Evolutionary conservation across 2,888 invertebrate genomes (phyloP).

Genomic region (Melanargia galathea): DNA sequence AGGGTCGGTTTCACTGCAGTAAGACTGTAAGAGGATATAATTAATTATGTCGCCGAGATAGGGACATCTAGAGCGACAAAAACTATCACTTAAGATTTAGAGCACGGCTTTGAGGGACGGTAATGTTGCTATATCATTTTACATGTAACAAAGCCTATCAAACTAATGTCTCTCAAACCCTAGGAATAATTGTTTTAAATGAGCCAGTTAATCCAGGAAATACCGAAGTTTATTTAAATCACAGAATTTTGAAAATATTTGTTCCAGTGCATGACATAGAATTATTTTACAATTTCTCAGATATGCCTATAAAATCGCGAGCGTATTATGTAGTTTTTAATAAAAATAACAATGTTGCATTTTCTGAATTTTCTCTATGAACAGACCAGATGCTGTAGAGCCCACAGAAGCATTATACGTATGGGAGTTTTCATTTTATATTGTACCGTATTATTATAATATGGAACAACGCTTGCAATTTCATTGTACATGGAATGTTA

Average conservation of each 20-base stretch:
- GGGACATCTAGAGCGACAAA: slow-evolving; percentile 53
- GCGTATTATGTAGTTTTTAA: not conserved
- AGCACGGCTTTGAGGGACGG: not conserved
- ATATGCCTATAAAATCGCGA: not conserved
- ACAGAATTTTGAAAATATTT: too few relatives aligned
- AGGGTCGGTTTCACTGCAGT: slow-evolving; percentile 62
- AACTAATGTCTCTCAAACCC: not conserved
- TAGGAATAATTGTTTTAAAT: not conserved
- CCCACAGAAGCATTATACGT: slow-evolving; percentile 31
- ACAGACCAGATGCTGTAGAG: not conserved
- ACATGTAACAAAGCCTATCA: not conserved
- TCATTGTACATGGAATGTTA: slow-evolving; percentile 51
- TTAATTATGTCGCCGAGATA: slow-evolving; percentile 66
- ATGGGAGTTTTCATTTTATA: slow-evolving; percentile 44
- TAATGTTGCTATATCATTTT: not conserved
- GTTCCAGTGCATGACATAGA: not conserved
- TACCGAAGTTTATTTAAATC: too few relatives aligned
- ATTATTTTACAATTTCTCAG: slow-evolving; percentile 16
- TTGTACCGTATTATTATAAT: slow-evolving; percentile 39
- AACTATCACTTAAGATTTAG: slow-evolving; percentile 63
- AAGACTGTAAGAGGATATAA: slow-evolving; percentile 67
- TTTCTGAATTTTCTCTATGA: slow-evolving; percentile 9
- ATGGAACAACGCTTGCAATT: slow-evolving; percentile 42
- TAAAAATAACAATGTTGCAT: slow-evolving; percentile 10
- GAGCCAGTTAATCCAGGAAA: too few relatives aligned